Base-by-base conservation (phyloP, 2,797 vertebrate genomes). In the Aulostomus chinensis region DNA sequence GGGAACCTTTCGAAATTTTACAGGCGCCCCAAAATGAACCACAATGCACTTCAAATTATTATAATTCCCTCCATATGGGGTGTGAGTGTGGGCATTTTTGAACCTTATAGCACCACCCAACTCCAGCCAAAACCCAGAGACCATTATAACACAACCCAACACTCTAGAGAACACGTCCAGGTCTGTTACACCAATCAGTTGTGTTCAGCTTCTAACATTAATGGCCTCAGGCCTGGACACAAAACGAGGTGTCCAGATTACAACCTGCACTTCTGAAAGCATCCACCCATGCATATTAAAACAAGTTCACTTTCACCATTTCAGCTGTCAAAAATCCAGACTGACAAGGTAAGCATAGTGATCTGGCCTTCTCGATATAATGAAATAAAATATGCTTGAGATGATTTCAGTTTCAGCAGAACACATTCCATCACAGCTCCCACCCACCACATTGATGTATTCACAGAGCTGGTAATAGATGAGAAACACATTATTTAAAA, bases 41-140 rank as follows among this genome's bases (percentile, higher is more conserved):
- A 67, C 84, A 83, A 67, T 68, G 68, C 52, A 70, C 72, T 71
- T 77, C 63, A 77, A 78, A 84, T 85, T 58, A 84, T 74, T 59
- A 38, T 80, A 84, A 88, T 90, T 78, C 54, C 57, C 80, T 73
- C 79, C 81, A 88, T 82, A 88, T 87, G 86, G 54, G 56, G 76
- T 74, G 65, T 46, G 48, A 74, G 54, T 48, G 51, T 68, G 66
- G 65, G 55, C 59, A 55, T 70, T 73, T 68, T 52, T 42, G 67
- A 76, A 68, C 56, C 49, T 38, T 56, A 47, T 43, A 72, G 68
- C 47, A 76, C 65, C 61, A 81, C 48, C 60, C 56, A 61, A 47
- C 69, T 62, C 10, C 28, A 51, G 76, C 70, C 64, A 67, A 74
- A 75, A 63, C 54, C 58, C 55, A 51, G 62, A 41, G 56, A 35